phyloP scores from a whole-genome alignment of 2,888 invertebrate species.

The Pedicia rivosa region DNA sequence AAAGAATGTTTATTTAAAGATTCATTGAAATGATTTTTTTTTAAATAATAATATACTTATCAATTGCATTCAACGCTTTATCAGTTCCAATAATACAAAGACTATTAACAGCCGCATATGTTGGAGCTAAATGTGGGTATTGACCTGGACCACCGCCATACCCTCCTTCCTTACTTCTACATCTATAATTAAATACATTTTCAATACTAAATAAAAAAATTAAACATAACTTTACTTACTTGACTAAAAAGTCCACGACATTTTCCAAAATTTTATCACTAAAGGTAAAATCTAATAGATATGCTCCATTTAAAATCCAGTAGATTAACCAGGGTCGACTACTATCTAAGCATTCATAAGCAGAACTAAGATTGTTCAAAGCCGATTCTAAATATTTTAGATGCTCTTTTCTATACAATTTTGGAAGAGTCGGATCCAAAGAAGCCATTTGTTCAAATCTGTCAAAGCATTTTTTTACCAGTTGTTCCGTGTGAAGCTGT shows the following conservation, averaged over 20 bases:
- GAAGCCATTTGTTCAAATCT: constrained; percentile 33
- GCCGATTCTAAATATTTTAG: constrained; percentile 48
- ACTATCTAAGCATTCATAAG: constrained; percentile 77
- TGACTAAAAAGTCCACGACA: constrained; percentile 41
- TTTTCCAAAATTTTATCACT: constrained; percentile 36
- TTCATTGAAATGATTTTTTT: background rate
- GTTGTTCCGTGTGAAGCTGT: constrained; percentile 40
- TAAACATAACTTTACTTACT: constrained; percentile 23
- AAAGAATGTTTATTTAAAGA: constrained; percentile 23
- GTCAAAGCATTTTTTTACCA: constrained; percentile 36
- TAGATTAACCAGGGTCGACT: constrained; percentile 95
- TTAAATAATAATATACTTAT: constrained; percentile 43
- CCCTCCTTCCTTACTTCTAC: constrained; percentile 45
- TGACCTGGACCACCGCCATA: constrained; percentile 94
- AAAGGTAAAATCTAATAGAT: constrained; percentile 51
- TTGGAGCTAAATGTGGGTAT: constrained; percentile 84
- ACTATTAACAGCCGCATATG: constrained; percentile 92
- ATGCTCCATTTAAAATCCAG: constrained; percentile 88
- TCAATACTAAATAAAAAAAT: constrained; percentile 1
- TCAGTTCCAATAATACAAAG: constrained; percentile 78
- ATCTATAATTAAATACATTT: constrained; percentile 15
- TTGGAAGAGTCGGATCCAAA: constrained; percentile 40
- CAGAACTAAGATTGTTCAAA: constrained; percentile 45
- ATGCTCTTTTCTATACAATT: constrained; percentile 45
- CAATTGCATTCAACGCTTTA: constrained; percentile 73